These are phyloP conservation scores for Scolopax rusticola DNA, from an alignment of 2,797 vertebrate genomes.

Conservation along the genomic window DNA sequence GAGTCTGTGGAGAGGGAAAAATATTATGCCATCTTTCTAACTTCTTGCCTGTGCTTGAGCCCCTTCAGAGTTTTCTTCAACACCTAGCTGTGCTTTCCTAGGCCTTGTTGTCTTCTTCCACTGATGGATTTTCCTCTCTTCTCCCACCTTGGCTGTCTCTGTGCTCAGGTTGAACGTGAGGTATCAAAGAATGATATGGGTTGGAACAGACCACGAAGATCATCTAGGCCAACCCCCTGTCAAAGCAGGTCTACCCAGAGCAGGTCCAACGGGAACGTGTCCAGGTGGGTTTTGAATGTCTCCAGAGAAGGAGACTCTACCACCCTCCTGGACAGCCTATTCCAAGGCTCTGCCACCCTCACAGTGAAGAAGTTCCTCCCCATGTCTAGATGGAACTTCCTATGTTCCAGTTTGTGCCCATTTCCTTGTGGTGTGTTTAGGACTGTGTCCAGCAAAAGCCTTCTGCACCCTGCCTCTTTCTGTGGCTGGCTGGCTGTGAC, in stretches of 20 bases:
- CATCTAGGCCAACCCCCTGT: too few species aligned
- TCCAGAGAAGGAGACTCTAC: too few species aligned
- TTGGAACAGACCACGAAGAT: too few species aligned
- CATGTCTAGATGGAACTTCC: too few species aligned
- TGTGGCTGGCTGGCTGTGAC: background rate
- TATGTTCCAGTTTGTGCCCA: too few species aligned
- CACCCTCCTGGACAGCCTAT: too few species aligned
- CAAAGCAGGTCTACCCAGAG: too few species aligned
- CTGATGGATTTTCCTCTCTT: background rate
- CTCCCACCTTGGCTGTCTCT: background rate
- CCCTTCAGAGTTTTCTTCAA: background rate
- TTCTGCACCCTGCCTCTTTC: background rate
- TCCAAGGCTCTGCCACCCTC: too few species aligned
- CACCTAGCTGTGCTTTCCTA: background rate
- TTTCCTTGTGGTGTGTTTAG: background rate
- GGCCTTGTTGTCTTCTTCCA: background rate
- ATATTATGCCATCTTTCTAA: background rate
- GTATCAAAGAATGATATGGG: background rate
- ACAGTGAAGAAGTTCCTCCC: too few species aligned
- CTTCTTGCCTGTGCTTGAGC: background rate
- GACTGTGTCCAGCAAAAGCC: background rate
- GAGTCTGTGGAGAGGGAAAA: background rate
- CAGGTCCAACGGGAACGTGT: too few species aligned
- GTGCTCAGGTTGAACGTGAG: background rate
- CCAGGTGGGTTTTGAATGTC: too few species aligned